Evolutionary conservation across 2,888 invertebrate species (phyloP), one percentile per base, ranked within the genome.

Genomic region (Kryphioiulus occultus): DNA sequence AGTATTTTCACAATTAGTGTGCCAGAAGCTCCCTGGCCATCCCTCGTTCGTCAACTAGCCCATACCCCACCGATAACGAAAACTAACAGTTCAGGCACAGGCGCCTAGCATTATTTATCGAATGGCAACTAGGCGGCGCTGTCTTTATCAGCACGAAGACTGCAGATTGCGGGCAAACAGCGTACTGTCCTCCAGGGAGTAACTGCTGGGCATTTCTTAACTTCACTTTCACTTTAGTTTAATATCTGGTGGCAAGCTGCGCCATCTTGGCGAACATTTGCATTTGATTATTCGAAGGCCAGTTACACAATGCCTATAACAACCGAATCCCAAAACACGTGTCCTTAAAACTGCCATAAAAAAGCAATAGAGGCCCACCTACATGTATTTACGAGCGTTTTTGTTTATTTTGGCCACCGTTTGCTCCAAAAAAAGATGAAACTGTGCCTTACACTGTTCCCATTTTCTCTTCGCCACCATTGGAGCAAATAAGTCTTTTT

Each of bases 261-360:
- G 68, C 1, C 10, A 26, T 2, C 68, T 68, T 26, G 68, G 68
- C 9, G 4, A 68, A 26, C 68, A 68, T 68, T 68, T 68, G 19
- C 68, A 68, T 68, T 22, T 68, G 68, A 68, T 68, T 68, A 68
- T 68, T 22, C 68, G 68, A 68, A 68, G 68, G 68, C 68, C 68
- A 68, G 68, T 68, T 68, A 68, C 68, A 68, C 68, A 68, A 68
- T 68, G 10, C 68, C 4, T 26, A 5, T 10, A 68, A 68, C 68
- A 68, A 68, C 9, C 26, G 26, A 68, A 26, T 68, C 68, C 22
- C 68, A 5, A 68, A 68, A 68, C 10, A 10, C 26, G 7, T 68
- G 68, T 22, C 68, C 68, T 68, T 68, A 68, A 10, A 68, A 10
- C 4, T 26, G 9, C 68, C 68, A 68, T 68, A 68, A 68, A 68